Evolutionary conservation across 2,797 vertebrate genomes (phyloP), one percentile per base, ranked within the genome.

Genomic region (Sylvia borin): DNA sequence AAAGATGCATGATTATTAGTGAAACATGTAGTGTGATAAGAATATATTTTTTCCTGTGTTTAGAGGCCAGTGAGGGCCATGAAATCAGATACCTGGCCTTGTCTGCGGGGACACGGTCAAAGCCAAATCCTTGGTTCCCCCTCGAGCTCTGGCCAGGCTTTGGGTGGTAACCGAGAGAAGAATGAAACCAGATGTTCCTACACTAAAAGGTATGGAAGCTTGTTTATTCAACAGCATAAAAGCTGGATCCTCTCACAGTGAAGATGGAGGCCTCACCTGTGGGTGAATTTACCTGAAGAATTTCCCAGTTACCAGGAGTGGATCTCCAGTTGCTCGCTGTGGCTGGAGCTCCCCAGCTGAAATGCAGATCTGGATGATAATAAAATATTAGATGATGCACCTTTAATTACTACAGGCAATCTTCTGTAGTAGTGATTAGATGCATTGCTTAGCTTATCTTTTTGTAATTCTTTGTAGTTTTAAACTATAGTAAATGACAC

Each of bases 231-330:
- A 20, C 34, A 40, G 0, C 17, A 16, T 34, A 10, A 18, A 48
- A 62, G 9, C 48, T 70, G 48, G 31, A n/a, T 20, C 16, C 34
- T 86, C 26, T 77, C 57, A 48, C 25, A 48, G 57, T 0, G 3
- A 42, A 42, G 73, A 70, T 0, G 0, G 34, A 42, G 55, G 40
- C 40, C 20, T 70, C 10, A 10, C 16, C 11, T 31, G 40, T 0
- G 0, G 29, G 16, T 61, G 34, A 25, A 47, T 4, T 8, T 13
- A 21, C 73, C 31, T 54, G 55, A 54, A 55, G 57, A 18, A 62
- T 62, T 77, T 42, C 48, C 14, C 34, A 34, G 21, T 34, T 42
- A 26, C 48, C 50, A 26, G 34, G 17, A 70, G 17, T 26, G 34
- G 16, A 22, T 54, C 34, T 77, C 20, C 40, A 62, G 65, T 31